phyloP scores from a whole-genome alignment of 2,888 invertebrate genomes.

The Troilus luridus region DNA sequence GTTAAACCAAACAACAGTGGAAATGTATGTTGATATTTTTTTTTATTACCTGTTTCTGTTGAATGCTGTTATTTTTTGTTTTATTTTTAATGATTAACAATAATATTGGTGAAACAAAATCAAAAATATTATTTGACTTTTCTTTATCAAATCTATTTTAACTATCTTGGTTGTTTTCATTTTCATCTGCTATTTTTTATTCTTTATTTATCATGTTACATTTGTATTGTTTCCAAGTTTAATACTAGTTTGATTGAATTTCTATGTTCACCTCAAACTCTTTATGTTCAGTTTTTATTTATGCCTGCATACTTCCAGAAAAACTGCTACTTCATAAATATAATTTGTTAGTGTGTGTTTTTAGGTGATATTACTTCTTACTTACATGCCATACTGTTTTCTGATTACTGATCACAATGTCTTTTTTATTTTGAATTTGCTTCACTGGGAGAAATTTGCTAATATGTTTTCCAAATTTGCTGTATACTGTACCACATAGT shows the following conservation, averaged over 20 bases:
- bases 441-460: no score
- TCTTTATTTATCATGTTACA: background rate
- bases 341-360: background rate
- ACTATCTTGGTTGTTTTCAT: background rate
- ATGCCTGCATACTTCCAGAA: no score
- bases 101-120: background rate
- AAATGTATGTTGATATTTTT: slow-evolving; percentile 59
- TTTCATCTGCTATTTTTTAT: background rate
- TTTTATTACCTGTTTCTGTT: background rate
- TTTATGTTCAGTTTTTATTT: no score
- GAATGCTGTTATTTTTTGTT: background rate
- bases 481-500: no score
- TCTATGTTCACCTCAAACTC: background rate
- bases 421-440: no score
- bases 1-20: slow-evolving; percentile 63
- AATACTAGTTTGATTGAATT: background rate
- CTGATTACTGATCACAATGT: no score
- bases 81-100: background rate
- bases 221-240: background rate
- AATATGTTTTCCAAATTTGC: no score
- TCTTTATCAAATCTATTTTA: background rate
- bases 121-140: background rate
- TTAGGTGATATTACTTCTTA: background rate
- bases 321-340: background rate
- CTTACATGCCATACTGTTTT: no score